Conservation (phyloP, 1,140 invertebrate genomes). For the Elysia chlorotica region DNA sequence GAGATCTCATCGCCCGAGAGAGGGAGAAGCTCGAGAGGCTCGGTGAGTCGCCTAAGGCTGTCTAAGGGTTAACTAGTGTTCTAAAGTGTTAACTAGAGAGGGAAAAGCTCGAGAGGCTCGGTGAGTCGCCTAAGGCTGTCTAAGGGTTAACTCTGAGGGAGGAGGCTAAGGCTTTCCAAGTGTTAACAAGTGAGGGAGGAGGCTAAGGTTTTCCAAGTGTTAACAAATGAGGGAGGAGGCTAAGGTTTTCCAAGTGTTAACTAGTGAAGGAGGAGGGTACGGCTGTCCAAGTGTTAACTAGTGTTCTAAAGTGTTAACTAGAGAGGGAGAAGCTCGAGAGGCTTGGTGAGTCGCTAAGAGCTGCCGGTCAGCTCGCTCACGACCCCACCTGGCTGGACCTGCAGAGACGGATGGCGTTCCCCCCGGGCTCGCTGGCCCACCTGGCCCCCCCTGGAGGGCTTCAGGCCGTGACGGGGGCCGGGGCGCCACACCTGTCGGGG, state of each 20-base stretch:
- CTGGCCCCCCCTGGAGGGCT: conserved; percentile 21
- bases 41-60: conserved; percentile 45
- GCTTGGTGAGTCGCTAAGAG: conserved; percentile 47
- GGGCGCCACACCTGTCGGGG: conserved; percentile 69
- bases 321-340: conserved; percentile 81
- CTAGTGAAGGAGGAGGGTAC: conserved; percentile 48
- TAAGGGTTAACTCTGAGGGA: no score
- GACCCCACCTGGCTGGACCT: conserved; percentile 92
- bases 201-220: no score
- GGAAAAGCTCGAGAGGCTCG: conserved; percentile 73
- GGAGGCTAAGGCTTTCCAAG: no score
- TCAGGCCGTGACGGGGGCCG: conserved; percentile 24
- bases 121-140: no score
- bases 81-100: no score
- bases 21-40: conserved; percentile 76
- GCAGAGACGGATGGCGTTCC: conserved; percentile 71
- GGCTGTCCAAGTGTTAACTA: conserved; percentile 70
- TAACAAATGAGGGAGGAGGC: no score
- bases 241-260: no score
- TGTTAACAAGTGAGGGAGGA: conserved; percentile 69
- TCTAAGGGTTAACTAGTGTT: no score
- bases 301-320: conserved; percentile 64
- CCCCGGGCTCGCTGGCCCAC: conserved; percentile 27
- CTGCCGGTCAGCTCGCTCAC: conserved; percentile 63
- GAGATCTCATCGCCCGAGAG: conserved; percentile 79